These are phyloP conservation scores for Leptobrachium ailaonicum DNA, from an alignment of 2,113 vertebrate species.

Conservation along the genomic window DNA sequence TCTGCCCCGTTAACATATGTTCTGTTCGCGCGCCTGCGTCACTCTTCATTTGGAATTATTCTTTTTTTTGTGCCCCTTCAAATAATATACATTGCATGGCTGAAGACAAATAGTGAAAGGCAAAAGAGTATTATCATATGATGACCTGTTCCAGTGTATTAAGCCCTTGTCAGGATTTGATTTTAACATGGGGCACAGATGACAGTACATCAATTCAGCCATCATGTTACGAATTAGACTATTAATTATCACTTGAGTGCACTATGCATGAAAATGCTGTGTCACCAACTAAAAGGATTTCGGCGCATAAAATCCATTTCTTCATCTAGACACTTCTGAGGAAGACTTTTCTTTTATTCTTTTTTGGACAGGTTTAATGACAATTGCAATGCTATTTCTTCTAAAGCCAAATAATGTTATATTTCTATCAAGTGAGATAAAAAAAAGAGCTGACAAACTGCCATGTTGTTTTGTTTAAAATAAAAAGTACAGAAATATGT, in stretches of 20 bases:
- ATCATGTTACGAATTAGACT: slow-evolving; percentile 77
- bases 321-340: slow-evolving; percentile 76
- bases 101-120: slow-evolving; percentile 83
- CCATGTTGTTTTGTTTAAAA: no score
- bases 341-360: slow-evolving; percentile 68
- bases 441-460: no score
- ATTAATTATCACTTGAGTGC: slow-evolving; percentile 78
- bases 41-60: slow-evolving; percentile 95
- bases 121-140: slow-evolving; percentile 76
- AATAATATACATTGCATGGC: slow-evolving; percentile 81
- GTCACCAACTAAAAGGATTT: slow-evolving; percentile 76
- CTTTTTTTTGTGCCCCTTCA: slow-evolving; percentile 70
- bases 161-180: slow-evolving; percentile 81
- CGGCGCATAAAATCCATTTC: slow-evolving; percentile 79
- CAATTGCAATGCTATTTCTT: neutral
- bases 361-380: neutral
- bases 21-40: slow-evolving; percentile 88
- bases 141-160: slow-evolving; percentile 87
- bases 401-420: no score
- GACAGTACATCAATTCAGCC: slow-evolving; percentile 83
- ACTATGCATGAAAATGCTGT: slow-evolving; percentile 73
- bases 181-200: slow-evolving; percentile 74
- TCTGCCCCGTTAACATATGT: slow-evolving; percentile 89
- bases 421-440: no score
- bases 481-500: no score